Evolutionary conservation across 92 coral and sea anemone genomes (phyloP).

Genomic region (Porites evermanni): DNA sequence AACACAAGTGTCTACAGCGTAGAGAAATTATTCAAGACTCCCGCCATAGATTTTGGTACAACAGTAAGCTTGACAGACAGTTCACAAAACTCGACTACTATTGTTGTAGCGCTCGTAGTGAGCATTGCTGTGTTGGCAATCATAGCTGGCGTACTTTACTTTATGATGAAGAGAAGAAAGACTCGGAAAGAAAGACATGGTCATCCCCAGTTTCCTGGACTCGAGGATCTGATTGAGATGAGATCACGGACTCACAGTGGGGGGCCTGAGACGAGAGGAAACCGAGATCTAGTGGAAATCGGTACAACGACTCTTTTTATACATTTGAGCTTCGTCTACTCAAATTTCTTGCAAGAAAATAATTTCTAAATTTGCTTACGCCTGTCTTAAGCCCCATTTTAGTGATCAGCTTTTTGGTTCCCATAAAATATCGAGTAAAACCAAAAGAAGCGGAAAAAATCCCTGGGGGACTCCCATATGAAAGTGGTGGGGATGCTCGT

Average conservation of each 20-base stretch:
- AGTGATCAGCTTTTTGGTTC: neutral
- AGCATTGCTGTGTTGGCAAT: neutral
- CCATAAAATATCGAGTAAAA: neutral
- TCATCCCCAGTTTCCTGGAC: conserved; percentile 25
- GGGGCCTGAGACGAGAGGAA: conserved; percentile 44
- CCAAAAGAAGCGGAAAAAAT: too few relatives aligned
- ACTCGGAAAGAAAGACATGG: neutral
- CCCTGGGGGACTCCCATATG: too few relatives aligned
- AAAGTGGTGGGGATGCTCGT: too few relatives aligned
- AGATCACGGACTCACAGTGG: conserved; percentile 53
- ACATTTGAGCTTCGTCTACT: neutral
- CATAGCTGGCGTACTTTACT: neutral
- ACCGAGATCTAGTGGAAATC: conserved; percentile 30
- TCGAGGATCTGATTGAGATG: conserved; percentile 60
- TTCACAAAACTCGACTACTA: conserved; percentile 12
- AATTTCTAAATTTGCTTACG: neutral
- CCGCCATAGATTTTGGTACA: neutral
- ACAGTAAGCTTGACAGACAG: neutral
- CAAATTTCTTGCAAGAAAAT: too few relatives aligned
- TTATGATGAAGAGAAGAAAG: conserved; percentile 34
- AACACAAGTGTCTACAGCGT: conserved; percentile 40
- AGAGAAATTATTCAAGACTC: conserved; percentile 2
- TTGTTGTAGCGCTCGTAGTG: conserved; percentile 42
- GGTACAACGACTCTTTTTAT: neutral
- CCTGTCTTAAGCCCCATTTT: neutral